Evolutionary conservation across 2,113 vertebrate species (phyloP), one percentile per base, ranked within the genome.

Genomic region (Oreotrochilus melanogaster): DNA sequence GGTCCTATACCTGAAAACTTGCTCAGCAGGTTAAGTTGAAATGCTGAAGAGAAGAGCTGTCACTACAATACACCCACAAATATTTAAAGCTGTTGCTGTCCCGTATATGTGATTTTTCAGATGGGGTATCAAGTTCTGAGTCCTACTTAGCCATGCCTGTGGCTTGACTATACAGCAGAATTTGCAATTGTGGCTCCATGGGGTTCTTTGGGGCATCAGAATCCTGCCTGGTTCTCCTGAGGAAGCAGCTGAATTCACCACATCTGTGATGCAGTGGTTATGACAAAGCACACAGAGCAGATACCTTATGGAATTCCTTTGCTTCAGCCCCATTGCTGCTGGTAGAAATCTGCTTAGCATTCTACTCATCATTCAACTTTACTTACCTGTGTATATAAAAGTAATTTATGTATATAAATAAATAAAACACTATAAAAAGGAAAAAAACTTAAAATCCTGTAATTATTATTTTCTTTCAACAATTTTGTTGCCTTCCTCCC

Each of bases 1-100:
- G 27, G n/a, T 39, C 2, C 13, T 51, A 3, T 75, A 9, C 31
- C 18, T n/a, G 9, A 45, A 87, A 95, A 57, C 69, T 22, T 91
- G 64, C 47, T 45, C 28, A 70, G 19, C 56, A 66, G 31, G n/a
- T 66, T 50, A 42, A 56, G 10, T 28, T 81, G 50, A 74, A 80
- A 47, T 15, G 28, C 19, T 35, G 48, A 43, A 45, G 25, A 62
- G 47, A 70, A 51, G 23, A 53, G 30, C 25, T 73, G 39, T 70
- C 14, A 24, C 24, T 64, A 10, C 19, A 18, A 1, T 7, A 19
- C 25, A 39, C 23, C 17, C 5, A 7, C 6, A 7, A 0, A 2
- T 42, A 2, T 82, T 73, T 18, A 47, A 25, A 86, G 19, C 43
- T 39, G 43, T 42, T 80, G 21, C 31, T 88, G 7, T 60, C 14